These are phyloP conservation scores for Zaprionus ghesquierei DNA, from an alignment of 1,140 invertebrate species.

Conservation along the genomic window DNA sequence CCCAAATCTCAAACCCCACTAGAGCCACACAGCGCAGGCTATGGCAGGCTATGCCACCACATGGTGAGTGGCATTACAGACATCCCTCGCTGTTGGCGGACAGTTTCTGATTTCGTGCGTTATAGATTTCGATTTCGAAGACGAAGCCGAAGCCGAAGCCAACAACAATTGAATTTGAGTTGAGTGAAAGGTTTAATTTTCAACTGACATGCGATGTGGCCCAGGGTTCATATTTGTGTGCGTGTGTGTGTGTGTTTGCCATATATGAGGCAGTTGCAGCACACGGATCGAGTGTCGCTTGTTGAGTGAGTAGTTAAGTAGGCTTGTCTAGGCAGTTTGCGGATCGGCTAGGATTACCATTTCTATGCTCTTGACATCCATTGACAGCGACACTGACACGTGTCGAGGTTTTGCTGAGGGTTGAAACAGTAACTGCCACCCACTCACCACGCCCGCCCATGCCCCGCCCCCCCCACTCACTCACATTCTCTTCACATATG, in stretches of 20 bases:
- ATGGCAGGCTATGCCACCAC: neutral
- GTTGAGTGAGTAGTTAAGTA: slow-evolving; percentile 71
- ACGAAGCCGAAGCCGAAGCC: slow-evolving; percentile 22
- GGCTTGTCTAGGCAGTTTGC: slow-evolving; percentile 67
- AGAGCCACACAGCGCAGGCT: neutral
- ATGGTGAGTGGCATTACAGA: neutral
- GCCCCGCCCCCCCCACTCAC: no score
- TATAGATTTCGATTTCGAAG: slow-evolving; percentile 66
- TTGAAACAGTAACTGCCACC: slow-evolving; percentile 18
- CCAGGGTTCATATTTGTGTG: neutral
- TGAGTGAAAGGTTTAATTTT: slow-evolving; percentile 75
- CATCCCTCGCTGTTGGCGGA: slow-evolving; percentile 23
- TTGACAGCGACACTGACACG: slow-evolving; percentile 73
- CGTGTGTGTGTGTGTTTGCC: neutral
- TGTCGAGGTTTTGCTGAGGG: slow-evolving; percentile 50
- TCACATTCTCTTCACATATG: neutral
- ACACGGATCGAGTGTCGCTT: slow-evolving; percentile 53
- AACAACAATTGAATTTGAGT: slow-evolving; percentile 56
- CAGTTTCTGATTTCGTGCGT: slow-evolving; percentile 65
- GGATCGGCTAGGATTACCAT: slow-evolving; percentile 62
- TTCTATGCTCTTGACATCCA: slow-evolving; percentile 70
- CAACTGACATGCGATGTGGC: slow-evolving; percentile 56
- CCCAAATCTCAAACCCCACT: slow-evolving; percentile 36
- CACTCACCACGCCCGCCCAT: neutral
- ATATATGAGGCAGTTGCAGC: slow-evolving; percentile 41